Base-by-base conservation (phyloP, 2,888 invertebrate genomes). In the Scaptomyza polygonia region DNA sequence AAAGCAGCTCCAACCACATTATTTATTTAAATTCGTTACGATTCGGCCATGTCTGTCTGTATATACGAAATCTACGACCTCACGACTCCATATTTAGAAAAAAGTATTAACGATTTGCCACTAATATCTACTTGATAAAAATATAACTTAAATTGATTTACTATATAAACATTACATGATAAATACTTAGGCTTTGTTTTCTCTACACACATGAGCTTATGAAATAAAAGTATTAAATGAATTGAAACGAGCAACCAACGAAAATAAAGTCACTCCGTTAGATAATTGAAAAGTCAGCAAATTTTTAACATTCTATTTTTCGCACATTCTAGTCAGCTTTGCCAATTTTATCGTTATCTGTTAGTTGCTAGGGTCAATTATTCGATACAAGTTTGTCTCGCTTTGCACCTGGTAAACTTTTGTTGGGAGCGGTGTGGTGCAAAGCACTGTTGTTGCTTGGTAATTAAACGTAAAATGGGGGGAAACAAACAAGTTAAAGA, bases 381-480 rank as follows among this genome's bases (percentile, higher is more conserved):
- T 61, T 42, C 30, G 49, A 7, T 21, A 30, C 8, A 16, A 18
- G 18, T 39, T 25, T 11, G 27, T n/a, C 30, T 32, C 9, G 21
- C 9, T 8, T 21, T 57, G 8, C 42, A 63, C 52, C 55, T 75
- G 62, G 12, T 8, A 18, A 58, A 65, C 76, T 53, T 65, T 76
- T 54, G 14, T 52, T 49, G 42, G 36, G 25, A 48, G 36, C 39
- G 53, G 53, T 39, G 53, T 42, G 59, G 71, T 64, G 84, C 70
- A 67, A 68, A 51, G 53, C 77, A 77, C 82, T 81, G 72, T 56
- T 55, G 14, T 56, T 49, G 64, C 65, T 49, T 72, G 75, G 84
- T 84, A 84, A 84, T 84, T 88, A 84, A 86, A 84, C 53, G 54
- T 56, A 57, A 64, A 47, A 7, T 14, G n/a, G 12, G 27, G 36